A percentile compares a stretch with the other conserved stretches of the same genome.
These are phyloP conservation scores for Acrocyrtus sp. DNA, from an alignment of 2,888 invertebrate species.

Conservation along the genomic window DNA sequence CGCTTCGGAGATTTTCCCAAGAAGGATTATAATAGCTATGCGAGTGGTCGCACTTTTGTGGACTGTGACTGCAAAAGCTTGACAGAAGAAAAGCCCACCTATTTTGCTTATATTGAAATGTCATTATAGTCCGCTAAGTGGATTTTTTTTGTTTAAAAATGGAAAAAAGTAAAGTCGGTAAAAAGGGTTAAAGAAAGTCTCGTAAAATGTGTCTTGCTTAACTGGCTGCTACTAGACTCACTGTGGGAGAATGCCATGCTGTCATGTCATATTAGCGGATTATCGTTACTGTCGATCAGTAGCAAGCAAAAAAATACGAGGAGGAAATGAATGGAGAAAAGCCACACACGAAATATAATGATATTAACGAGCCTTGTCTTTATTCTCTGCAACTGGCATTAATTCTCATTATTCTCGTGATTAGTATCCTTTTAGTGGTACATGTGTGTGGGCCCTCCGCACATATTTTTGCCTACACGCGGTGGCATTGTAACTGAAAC, in stretches of 20 bases:
- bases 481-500: too few relatives aligned
- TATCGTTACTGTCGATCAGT: conserved; percentile 45
- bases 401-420: too few relatives aligned
- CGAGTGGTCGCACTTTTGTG: too few relatives aligned
- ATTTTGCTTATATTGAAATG: conserved; percentile 41
- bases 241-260: conserved; percentile 16
- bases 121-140: conserved; percentile 40
- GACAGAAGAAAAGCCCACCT: conserved; percentile 27
- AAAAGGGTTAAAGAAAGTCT: background rate
- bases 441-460: conserved; percentile 44
- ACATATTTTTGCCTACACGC: too few relatives aligned
- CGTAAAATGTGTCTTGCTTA: too few relatives aligned
- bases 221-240: too few relatives aligned
- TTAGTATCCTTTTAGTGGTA: too few relatives aligned
- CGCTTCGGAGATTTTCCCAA: too few relatives aligned
- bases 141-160: background rate
- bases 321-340: conserved; percentile 36
- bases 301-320: conserved; percentile 21
- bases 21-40: too few relatives aligned
- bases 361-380: conserved; percentile 41
- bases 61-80: too few relatives aligned
- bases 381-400: conserved; percentile 20
- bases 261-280: conserved; percentile 42
- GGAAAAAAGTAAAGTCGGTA: background rate
- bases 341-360: conserved; percentile 42